Evolutionary conservation across 35 echinoderm and acorn worm genomes (phyloP).

Genomic region (Anneissia japonica): DNA sequence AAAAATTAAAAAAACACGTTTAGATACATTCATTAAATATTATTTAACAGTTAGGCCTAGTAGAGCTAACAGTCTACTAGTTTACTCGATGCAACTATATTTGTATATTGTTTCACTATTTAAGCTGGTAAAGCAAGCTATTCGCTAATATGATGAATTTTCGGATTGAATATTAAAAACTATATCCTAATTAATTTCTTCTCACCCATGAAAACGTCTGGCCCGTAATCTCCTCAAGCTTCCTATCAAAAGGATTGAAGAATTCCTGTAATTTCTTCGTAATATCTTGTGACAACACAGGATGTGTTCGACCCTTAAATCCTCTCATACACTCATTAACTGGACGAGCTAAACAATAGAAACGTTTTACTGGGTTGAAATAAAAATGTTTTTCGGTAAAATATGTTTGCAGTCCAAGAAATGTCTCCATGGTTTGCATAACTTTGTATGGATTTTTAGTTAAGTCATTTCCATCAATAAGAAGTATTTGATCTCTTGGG

Average conservation of each 20-base stretch:
- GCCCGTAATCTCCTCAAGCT: constrained; percentile 26
- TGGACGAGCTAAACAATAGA: constrained; percentile 65
- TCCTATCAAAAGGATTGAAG: constrained; percentile 59
- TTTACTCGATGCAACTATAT: no score
- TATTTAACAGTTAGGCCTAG: no score
- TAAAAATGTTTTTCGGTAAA: constrained; percentile 62
- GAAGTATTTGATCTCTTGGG: constrained; percentile 39
- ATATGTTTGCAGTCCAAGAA: constrained; percentile 45
- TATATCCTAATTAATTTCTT: no score
- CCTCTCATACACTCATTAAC: constrained; percentile 31
- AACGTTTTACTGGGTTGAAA: constrained; percentile 49
- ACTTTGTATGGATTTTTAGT: constrained; percentile 30
- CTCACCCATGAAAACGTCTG: constrained; percentile 57
- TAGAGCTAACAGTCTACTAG: no score
- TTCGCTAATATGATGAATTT: no score
- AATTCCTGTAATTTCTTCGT: constrained; percentile 39
- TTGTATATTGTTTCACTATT: no score
- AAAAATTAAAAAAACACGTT: no score
- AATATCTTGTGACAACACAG: constrained; percentile 35
- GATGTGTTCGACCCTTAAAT: constrained; percentile 55
- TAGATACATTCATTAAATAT: no score
- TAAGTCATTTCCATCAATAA: constrained; percentile 55
- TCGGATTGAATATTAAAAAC: no score
- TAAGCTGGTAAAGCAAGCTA: no score
- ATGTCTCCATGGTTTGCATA: constrained; percentile 46